Base-by-base conservation (phyloP, 2,888 invertebrate species). In the Cheilosia variabilis region DNA sequence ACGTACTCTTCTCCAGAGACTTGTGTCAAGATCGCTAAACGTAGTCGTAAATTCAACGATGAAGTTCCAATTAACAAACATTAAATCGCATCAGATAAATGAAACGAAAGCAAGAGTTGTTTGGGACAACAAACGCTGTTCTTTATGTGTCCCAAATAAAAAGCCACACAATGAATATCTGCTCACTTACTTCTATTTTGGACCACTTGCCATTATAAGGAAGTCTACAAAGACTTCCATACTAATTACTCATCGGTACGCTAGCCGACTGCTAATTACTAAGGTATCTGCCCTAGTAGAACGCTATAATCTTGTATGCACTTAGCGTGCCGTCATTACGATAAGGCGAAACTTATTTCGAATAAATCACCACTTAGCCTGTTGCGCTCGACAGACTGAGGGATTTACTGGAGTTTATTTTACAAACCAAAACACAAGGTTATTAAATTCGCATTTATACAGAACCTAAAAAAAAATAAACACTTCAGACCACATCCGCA, bases 241-340 rank as follows among this genome's bases (percentile, higher is more conserved):
- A 50, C 19, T 34, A 50, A 50, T 34, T 50, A 34, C 63, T 45
- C 7, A 15, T 10, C 37, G 7, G 1, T 37, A 34, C 15, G 24
- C 31, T 1, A 17, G 45, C 13, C 24, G 45, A 45, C 27, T 45
- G 27, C 31, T 22, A 62, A 43, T 43, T 60, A 43, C 7, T 15
- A 24, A 60, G n/a, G n/a, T n/a, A n/a, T 43, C 27, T 43, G 19
- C 41, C n/a, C 37, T 13, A 13, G 37, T 37, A 37, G 10, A 13
- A 37, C 37, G 37, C 13, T 4, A 7, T 27, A 9, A 69, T 69
- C 34, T n/a, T 9, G 15, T 45, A 69, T 57, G 43, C 68, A 31
- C 22, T 69, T 57, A 57, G 15, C 57, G 57, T 69, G 15, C 19
- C 45, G 55, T 68, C 68, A 55, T 45, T 68, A 43, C 53, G 22